Percentiles rank a stretch among this genome's conserved stretches.
Conservation (phyloP, 2,888 invertebrate species). For the Girardia tigrina region DNA sequence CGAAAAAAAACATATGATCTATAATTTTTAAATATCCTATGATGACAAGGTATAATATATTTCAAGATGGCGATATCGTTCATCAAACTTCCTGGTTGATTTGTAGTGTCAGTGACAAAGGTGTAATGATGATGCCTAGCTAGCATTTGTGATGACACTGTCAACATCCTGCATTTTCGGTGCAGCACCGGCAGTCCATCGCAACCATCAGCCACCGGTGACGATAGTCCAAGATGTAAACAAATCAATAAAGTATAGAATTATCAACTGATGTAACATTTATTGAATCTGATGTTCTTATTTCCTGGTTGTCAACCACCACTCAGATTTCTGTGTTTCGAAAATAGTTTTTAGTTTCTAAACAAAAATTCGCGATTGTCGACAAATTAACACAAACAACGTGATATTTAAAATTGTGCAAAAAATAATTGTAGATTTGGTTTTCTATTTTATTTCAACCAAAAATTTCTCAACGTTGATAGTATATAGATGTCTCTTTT, state of each 20-base stretch:
- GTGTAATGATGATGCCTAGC: conserved; percentile 20
- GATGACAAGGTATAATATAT: not conserved
- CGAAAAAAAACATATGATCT: too few species aligned
- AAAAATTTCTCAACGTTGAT: not conserved
- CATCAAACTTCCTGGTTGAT: not conserved
- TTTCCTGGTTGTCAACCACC: not conserved
- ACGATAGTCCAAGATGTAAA: not conserved
- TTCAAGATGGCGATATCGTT: conserved; percentile 20
- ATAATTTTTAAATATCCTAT: not conserved
- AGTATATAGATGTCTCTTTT: too few species aligned
- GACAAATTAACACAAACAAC: not conserved
- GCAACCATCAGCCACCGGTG: not conserved
- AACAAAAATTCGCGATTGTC: not conserved
- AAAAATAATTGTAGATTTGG: too few species aligned
- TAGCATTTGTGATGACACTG: not conserved
- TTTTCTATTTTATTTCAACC: not conserved
- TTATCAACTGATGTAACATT: not conserved
- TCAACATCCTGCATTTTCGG: not conserved
- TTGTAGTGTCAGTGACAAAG: conserved; percentile 19
- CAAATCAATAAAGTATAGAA: not conserved
- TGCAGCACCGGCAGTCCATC: not conserved
- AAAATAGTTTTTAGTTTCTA: not conserved
- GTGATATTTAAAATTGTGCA: too few species aligned
- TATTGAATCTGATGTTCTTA: not conserved
- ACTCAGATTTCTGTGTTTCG: too few species aligned